These are phyloP conservation scores for Alces alces DNA, from an alignment of 2,113 vertebrate species.

Conservation along the genomic window DNA sequence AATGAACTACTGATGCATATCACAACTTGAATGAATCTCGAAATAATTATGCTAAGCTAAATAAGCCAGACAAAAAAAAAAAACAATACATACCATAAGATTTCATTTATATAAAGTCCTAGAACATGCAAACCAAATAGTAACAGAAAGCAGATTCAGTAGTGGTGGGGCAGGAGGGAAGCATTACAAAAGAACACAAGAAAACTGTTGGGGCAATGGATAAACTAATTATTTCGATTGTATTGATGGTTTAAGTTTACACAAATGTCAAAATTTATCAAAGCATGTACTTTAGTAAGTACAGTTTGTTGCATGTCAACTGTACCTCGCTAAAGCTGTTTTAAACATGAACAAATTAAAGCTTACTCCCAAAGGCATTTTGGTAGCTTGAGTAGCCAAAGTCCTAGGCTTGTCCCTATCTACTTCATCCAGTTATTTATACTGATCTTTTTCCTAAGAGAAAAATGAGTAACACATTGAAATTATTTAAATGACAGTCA, in stretches of 20 bases:
- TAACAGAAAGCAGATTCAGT: slow-evolving; percentile 2
- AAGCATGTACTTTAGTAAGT: background rate
- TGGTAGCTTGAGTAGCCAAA: slow-evolving; percentile 29
- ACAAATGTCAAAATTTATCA: slow-evolving; percentile 16
- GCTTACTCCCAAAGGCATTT: background rate
- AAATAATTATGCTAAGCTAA: slow-evolving; percentile 38
- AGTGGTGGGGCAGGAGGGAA: background rate
- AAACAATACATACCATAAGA: background rate
- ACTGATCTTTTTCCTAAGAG: background rate
- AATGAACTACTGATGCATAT: background rate
- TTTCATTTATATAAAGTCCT: slow-evolving; percentile 22
- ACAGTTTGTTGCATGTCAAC: background rate
- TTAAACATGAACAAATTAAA: slow-evolving; percentile 27
- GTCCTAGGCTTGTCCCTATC: slow-evolving; percentile 30
- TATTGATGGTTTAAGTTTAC: background rate
- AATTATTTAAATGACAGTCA: slow-evolving; percentile 20
- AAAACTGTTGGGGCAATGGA: background rate
- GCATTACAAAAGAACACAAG: background rate
- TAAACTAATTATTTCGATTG: slow-evolving; percentile 15
- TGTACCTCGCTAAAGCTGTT: background rate
- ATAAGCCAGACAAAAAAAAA: slow-evolving; percentile 12
- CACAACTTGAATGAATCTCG: background rate
- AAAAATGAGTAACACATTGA: background rate
- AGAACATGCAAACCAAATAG: slow-evolving; percentile 35
- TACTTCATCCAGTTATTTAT: slow-evolving; percentile 40